Conservation (phyloP, 2,888 invertebrate genomes). For the Diachrysia chrysitis region DNA sequence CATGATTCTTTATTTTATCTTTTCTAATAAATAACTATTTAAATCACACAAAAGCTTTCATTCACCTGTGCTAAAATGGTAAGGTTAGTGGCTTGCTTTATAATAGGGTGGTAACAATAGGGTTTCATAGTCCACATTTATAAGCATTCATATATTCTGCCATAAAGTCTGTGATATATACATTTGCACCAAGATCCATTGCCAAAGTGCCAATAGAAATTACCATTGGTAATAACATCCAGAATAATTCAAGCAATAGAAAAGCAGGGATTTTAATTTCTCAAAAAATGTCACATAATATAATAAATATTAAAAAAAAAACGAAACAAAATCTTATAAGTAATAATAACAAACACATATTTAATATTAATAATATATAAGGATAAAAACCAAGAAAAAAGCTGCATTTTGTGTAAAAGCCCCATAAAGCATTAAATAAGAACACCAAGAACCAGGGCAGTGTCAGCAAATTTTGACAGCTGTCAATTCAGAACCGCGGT, state of each 20-base stretch:
- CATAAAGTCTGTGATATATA: slow-evolving; percentile 33
- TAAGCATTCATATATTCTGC: slow-evolving; percentile 33
- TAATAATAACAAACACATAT: slow-evolving; percentile 8
- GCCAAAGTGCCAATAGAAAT: slow-evolving; percentile 20
- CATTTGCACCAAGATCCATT: slow-evolving; percentile 23
- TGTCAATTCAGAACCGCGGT: slow-evolving; percentile 57
- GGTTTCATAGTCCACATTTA: slow-evolving; percentile 29
- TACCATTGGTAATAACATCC: slow-evolving; percentile 15
- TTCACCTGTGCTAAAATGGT: background rate
- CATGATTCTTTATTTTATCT: background rate
- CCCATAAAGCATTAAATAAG: slow-evolving; percentile 38
- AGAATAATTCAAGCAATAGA: slow-evolving; percentile 34
- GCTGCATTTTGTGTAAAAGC: slow-evolving; percentile 51
- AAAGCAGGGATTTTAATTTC: slow-evolving; percentile 52
- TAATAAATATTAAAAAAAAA: too few relatives aligned
- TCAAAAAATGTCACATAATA: slow-evolving; percentile 30
- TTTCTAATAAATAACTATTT: background rate
- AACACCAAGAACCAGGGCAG: slow-evolving; percentile 48
- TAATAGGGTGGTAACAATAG: background rate
- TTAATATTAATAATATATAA: slow-evolving; percentile 5
- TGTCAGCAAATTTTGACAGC: slow-evolving; percentile 57
- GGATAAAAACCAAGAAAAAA: slow-evolving; percentile 51
- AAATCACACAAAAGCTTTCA: background rate
- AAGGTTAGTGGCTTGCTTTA: background rate
- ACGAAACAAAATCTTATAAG: background rate